Evolutionary conservation across 2,888 invertebrate species (phyloP).

Genomic region (Drosophila kambysellisi): DNA sequence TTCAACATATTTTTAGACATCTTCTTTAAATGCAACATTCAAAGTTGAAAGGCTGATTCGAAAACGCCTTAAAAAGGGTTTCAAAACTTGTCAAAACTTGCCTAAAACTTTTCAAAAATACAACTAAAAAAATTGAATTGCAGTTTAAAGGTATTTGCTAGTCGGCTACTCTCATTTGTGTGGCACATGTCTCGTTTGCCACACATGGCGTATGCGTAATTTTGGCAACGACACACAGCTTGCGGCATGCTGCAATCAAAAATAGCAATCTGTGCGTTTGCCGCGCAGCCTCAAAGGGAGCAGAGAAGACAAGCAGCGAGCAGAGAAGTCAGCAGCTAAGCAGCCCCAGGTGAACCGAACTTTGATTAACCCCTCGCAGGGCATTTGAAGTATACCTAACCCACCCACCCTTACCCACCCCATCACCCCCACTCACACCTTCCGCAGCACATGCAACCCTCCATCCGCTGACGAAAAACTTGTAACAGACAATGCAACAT

Average conservation of each 20-base stretch:
- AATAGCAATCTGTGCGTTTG: constrained; percentile 38
- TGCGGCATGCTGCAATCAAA: constrained; percentile 58
- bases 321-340: constrained; percentile 31
- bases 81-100: background rate
- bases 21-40: background rate
- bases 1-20: background rate
- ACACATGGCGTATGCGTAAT: constrained; percentile 70
- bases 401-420: background rate
- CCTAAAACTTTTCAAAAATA: rapidly evolving
- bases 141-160: background rate
- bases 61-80: too few relatives aligned
- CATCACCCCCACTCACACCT: too few relatives aligned
- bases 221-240: constrained; percentile 49
- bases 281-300: constrained; percentile 33
- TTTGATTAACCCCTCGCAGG: constrained; percentile 67
- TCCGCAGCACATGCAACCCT: background rate
- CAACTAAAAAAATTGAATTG: background rate
- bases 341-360: constrained; percentile 69
- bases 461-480: constrained; percentile 27
- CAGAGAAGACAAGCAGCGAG: background rate
- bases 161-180: background rate
- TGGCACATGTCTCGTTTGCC: constrained; percentile 2
- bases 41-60: background rate
- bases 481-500: constrained; percentile 35
- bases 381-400: background rate